Evolutionary conservation across 2,113 vertebrate species (phyloP), one percentile per base, ranked within the genome.

Genomic region (Gavialis gangeticus): DNA sequence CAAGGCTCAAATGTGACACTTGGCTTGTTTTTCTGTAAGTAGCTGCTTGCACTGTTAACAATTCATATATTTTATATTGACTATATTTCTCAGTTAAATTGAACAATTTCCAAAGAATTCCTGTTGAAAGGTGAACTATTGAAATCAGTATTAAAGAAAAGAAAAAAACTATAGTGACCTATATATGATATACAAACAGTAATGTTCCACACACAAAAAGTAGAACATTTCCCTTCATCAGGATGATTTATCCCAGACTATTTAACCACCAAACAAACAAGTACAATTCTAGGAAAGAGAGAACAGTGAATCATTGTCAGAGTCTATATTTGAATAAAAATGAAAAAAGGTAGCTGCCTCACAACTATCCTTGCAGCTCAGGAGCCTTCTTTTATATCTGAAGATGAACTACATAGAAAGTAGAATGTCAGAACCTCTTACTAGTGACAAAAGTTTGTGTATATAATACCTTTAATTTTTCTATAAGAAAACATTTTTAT

Each of bases 21-120:
- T 67, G 91, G 79, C 86, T 95, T 94, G 92, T 81, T 94, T 79
- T 94, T 96, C 82, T 91, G 73, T 37, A 12, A 67, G 30, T 13
- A 94, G 89, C 18, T 87, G 94, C 94, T 91, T 91, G 58, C 94
- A 94, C 89, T 63, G 6, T 60, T 89, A 55, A 77, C 15, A 11
- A 87, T 89, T 93, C 80, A 56, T 79, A 6, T 75, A 55, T 89
- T 95, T 95, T 28, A 10, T 69, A 58, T 34, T 12, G 55, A 69
- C n/a, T 88, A 34, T 90, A 94, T 87, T 76, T 94, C 90, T 87
- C 4, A 79, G 77, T 76, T 87, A 92, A 82, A 16, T 37, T 28
- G 25, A 63, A 93, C 93, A 80, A 18, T 25, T 34, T 58, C 60
- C 90, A 27, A 83, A 84, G 16, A 14, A 11, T 57, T 81, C 22